Percentiles rank a stretch among this genome's conserved stretches.
phyloP scores from a whole-genome alignment of 2,797 vertebrate species.

The Erethizon dorsatum region DNA sequence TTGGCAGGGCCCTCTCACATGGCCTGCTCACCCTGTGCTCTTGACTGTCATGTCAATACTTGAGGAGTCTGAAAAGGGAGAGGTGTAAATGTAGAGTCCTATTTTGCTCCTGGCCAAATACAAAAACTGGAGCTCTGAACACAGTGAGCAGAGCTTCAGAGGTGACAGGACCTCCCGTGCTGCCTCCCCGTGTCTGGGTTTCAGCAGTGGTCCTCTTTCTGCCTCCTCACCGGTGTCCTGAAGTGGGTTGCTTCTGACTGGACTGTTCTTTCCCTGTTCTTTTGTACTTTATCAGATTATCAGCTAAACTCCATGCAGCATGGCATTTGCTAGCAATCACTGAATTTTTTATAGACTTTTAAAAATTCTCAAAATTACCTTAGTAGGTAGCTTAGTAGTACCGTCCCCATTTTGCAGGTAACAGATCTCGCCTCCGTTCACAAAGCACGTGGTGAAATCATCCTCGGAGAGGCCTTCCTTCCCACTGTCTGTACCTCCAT shows the following conservation, averaged over 20 bases:
- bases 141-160: background rate
- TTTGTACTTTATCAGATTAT: background rate
- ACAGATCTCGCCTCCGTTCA: conserved; percentile 3
- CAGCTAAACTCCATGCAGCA: background rate
- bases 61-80: background rate
- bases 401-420: background rate
- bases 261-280: background rate
- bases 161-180: background rate
- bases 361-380: conserved; percentile 20
- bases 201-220: background rate
- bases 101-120: background rate
- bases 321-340: background rate
- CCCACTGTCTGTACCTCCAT: background rate
- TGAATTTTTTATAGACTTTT: background rate
- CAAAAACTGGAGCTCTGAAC: background rate
- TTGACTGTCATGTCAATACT: background rate
- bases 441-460: conserved; percentile 36
- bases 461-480: background rate
- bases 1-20: too few relatives aligned
- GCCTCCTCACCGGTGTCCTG: background rate
- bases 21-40: background rate
- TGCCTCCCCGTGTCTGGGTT: background rate
- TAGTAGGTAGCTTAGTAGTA: background rate
- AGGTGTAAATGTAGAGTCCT: background rate
- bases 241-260: background rate